Conservation (phyloP, 2,888 invertebrate species). For the Tetranychus piercei region DNA sequence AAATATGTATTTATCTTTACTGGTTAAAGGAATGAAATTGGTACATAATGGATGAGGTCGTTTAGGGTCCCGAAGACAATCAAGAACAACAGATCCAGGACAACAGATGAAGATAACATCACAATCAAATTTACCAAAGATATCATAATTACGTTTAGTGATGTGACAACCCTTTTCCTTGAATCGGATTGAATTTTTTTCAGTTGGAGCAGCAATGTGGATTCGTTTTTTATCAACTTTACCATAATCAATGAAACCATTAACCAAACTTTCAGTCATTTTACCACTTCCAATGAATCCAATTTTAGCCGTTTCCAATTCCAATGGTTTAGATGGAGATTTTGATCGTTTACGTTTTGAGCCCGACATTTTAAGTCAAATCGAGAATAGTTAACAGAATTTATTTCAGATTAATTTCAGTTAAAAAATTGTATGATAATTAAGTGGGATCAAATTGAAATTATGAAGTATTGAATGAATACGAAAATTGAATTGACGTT, state of each 20-base stretch:
- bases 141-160: conserved; percentile 22
- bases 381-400: too few relatives aligned
- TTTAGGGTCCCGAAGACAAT: conserved; percentile 18
- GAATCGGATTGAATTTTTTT: conserved; percentile 18
- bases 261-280: conserved; percentile 17
- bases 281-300: conserved; percentile 22
- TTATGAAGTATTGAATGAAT: too few relatives aligned
- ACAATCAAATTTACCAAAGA: conserved; percentile 21
- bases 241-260: conserved; percentile 19
- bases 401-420: too few relatives aligned
- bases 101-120: conserved; percentile 23
- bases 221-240: conserved; percentile 18
- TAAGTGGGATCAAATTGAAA: too few relatives aligned
- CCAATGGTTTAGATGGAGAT: conserved; percentile 3
- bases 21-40: conserved; percentile 20
- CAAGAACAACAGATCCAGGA: conserved; percentile 14
- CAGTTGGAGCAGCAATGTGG: conserved; percentile 21
- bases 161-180: conserved; percentile 17
- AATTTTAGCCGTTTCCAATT: conserved; percentile 18
- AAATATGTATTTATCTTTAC: conserved; percentile 18
- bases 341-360: conserved; percentile 8
- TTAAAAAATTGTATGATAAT: too few relatives aligned
- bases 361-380: too few relatives aligned
- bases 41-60: conserved; percentile 17
- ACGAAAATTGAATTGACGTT: too few relatives aligned